Evolutionary conservation across 2,797 vertebrate genomes (phyloP), one percentile per base, ranked within the genome.

Genomic region (Thripadectes ignobilis): DNA sequence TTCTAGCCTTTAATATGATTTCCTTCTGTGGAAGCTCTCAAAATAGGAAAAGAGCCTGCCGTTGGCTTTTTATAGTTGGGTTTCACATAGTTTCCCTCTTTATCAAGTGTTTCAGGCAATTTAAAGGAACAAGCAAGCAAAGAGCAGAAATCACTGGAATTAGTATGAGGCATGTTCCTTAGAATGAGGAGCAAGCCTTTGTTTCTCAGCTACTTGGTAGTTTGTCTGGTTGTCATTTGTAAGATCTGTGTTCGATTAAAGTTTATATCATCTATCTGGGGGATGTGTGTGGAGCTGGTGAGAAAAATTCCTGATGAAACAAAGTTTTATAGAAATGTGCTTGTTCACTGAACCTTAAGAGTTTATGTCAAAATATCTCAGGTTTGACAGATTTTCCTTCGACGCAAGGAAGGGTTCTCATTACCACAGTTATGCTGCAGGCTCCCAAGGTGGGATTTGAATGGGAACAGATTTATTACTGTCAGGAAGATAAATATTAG

Each of bases 231-330:
- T 69, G 61, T 61, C 1, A 0, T 85, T 83, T 89, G 34, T 61
- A 93, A 80, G 57, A 72, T 88, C 72, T 92, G 76, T 88, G 26
- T 67, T 83, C 88, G 61, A 74, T 90, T 94, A 88, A 71, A 85
- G 41, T 83, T 95, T 80, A 22, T 81, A 74, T 82, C 30, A 51
- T 89, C 30, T 65, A 3, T 80, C 65, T 85, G 61, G n/a, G 57
- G 46, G 11, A 67, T 57, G 23, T 51, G 32, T 76, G 29, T 51
- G 38, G 67, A 75, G 34, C 22, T 68, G 27, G 41, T 86, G 58
- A 77, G 77, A 93, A 90, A 93, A 92, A 72, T 43, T 81, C 55
- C 51, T 23, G 4, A 78, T 78, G 80, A 92, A 92, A 72, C 19
- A 24, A 69, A 72, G 39, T 84, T 95, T 78, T 84, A 49, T 27